Evolutionary conservation across 53 echinoderm and acorn worm genomes (phyloP).

Genomic region (Holothuria scabra): DNA sequence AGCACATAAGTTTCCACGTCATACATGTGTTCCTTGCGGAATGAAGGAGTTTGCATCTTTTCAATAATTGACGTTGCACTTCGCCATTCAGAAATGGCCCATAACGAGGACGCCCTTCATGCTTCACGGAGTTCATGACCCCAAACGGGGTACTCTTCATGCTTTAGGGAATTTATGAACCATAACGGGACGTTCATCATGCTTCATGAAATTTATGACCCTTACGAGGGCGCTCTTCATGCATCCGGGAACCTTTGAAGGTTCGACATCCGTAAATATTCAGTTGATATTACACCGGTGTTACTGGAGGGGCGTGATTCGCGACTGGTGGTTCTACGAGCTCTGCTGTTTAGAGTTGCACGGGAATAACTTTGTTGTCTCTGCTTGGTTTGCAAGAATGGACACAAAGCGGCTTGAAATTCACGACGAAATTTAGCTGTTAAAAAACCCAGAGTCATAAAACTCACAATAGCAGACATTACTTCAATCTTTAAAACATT

Average conservation of each 20-base stretch:
- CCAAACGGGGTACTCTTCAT: neutral
- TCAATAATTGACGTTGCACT: too few relatives aligned
- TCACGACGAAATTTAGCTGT: conserved; percentile 40
- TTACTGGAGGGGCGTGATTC: conserved; percentile 35
- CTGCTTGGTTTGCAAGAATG: conserved; percentile 18
- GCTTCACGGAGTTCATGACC: neutral
- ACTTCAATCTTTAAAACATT: too few relatives aligned
- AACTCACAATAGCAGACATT: too few relatives aligned
- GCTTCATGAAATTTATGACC: neutral
- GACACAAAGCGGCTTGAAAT: conserved; percentile 35
- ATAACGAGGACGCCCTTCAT: neutral
- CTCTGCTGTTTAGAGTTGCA: conserved; percentile 23
- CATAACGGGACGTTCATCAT: neutral
- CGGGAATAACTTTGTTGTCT: conserved; percentile 10
- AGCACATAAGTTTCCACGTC: too few relatives aligned
- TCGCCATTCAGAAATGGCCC: too few relatives aligned
- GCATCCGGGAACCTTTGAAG: neutral
- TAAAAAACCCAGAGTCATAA: neutral
- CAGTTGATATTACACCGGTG: conserved; percentile 10
- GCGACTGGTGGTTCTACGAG: conserved; percentile 11
- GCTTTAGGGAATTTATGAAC: neutral
- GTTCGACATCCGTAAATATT: conserved; percentile 14
- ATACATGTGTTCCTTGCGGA: too few relatives aligned
- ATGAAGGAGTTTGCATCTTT: too few relatives aligned
- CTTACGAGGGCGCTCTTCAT: neutral